Evolutionary conservation across 2,113 vertebrate genomes (phyloP).

Genomic region (Cavia porcellus): DNA sequence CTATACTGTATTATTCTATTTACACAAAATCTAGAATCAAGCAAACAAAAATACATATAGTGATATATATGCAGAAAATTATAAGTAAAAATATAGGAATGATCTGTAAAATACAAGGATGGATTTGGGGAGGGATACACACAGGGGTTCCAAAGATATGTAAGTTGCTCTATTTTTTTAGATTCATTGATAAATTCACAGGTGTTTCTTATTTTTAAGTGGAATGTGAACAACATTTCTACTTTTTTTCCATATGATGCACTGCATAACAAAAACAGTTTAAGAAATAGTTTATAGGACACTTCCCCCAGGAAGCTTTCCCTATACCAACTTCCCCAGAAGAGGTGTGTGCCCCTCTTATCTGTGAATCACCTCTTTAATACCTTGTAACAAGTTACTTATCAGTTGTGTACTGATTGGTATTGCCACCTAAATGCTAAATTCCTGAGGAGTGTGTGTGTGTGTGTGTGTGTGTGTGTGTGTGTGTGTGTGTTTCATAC

Average conservation of each 20-base stretch:
- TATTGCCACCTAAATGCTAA: neutral
- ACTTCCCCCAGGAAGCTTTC: neutral
- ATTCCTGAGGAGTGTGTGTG: neutral
- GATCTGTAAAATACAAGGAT: neutral
- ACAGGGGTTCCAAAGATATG: neutral
- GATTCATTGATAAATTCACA: neutral
- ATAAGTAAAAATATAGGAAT: neutral
- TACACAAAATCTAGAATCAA: neutral
- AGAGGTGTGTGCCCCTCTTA: neutral
- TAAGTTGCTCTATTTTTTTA: neutral
- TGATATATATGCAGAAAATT: neutral
- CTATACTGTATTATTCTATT: neutral
- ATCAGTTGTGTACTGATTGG: neutral
- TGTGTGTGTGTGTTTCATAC: neutral
- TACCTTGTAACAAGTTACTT: neutral
- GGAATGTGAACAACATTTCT: neutral
- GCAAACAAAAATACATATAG: neutral
- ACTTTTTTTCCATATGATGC: neutral
- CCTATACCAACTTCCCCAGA: neutral
- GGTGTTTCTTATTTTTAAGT: slow-evolving; percentile 5
- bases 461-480: neutral
- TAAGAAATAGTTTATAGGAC: neutral
- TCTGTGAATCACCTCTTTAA: neutral
- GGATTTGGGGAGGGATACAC: neutral
- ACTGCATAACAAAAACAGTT: neutral